Conservation (phyloP, 2,797 vertebrate species). For the Eulemur albifrons region DNA sequence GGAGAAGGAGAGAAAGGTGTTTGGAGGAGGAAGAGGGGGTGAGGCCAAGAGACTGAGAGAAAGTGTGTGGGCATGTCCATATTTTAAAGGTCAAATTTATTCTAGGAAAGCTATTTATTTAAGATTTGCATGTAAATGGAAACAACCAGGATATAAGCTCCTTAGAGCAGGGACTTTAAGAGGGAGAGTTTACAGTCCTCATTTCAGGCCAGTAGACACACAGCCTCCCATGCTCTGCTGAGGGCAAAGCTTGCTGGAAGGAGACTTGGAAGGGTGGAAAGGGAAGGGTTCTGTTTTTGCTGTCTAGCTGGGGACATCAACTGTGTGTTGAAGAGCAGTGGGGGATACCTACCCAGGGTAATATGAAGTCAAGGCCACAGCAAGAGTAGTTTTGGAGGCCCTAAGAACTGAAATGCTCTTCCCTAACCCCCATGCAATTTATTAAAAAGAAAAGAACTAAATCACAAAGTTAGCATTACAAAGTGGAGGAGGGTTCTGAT, state of each 20-base stretch:
- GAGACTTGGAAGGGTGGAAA: not conserved
- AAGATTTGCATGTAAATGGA: constrained; percentile 40
- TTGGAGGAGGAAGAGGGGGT: not conserved
- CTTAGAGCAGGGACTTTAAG: not conserved
- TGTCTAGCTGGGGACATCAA: not conserved
- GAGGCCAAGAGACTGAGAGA: not conserved
- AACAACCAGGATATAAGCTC: constrained; percentile 9
- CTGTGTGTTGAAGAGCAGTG: not conserved
- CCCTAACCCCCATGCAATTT: not conserved
- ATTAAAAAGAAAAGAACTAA: not conserved
- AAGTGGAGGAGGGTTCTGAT: not conserved
- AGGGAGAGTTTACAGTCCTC: not conserved
- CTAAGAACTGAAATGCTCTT: not conserved
- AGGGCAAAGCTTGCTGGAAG: not conserved
- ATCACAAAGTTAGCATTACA: not conserved
- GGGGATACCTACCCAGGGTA: not conserved
- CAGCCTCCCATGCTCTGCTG: not conserved
- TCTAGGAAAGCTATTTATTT: constrained; percentile 32
- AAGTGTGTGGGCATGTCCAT: not conserved
- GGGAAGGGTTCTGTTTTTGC: not conserved
- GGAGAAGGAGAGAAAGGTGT: not conserved
- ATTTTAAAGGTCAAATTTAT: constrained; percentile 57
- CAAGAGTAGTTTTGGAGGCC: not conserved
- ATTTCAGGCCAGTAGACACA: not conserved
- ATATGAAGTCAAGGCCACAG: not conserved